phyloP scores from a whole-genome alignment of 2,888 invertebrate genomes.

The Drosophila rellima region DNA sequence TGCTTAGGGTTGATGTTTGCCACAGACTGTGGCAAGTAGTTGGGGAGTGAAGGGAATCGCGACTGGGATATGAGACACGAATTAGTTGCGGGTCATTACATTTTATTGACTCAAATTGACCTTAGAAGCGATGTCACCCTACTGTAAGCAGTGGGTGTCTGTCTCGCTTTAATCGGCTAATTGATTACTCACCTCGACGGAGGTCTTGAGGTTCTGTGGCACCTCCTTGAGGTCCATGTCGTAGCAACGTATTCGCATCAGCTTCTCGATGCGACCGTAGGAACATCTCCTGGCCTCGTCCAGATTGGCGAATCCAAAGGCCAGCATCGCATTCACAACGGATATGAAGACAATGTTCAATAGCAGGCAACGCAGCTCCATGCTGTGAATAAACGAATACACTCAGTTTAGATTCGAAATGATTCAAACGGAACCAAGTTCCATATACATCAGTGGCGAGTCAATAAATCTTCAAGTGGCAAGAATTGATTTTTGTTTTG shows the following conservation, averaged over 20 bases:
- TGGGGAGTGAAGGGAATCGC: neutral
- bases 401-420: slow-evolving; percentile 6
- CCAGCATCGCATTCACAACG: slow-evolving; percentile 70
- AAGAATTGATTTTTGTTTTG: slow-evolving; percentile 42
- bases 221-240: slow-evolving; percentile 85
- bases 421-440: neutral
- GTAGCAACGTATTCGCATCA: slow-evolving; percentile 82
- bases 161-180: slow-evolving; percentile 15
- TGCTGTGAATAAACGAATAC: slow-evolving; percentile 57
- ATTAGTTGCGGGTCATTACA: slow-evolving; percentile 61
- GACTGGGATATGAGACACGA: slow-evolving; percentile 41
- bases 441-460: slow-evolving; percentile 23
- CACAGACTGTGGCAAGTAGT: slow-evolving; percentile 2
- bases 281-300: slow-evolving; percentile 81
- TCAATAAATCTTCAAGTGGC: slow-evolving; percentile 36
- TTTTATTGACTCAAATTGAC: slow-evolving; percentile 72
- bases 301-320: slow-evolving; percentile 75
- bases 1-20: slow-evolving; percentile 19
- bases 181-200: slow-evolving; percentile 83
- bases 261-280: slow-evolving; percentile 80
- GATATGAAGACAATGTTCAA: slow-evolving; percentile 62
- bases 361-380: slow-evolving; percentile 76
- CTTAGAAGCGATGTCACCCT: slow-evolving; percentile 10
- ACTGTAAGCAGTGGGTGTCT: neutral
- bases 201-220: slow-evolving; percentile 83